Evolutionary conservation across 2,113 vertebrate species (phyloP), one percentile per base, ranked within the genome.

Genomic region (Caracal caracal): DNA sequence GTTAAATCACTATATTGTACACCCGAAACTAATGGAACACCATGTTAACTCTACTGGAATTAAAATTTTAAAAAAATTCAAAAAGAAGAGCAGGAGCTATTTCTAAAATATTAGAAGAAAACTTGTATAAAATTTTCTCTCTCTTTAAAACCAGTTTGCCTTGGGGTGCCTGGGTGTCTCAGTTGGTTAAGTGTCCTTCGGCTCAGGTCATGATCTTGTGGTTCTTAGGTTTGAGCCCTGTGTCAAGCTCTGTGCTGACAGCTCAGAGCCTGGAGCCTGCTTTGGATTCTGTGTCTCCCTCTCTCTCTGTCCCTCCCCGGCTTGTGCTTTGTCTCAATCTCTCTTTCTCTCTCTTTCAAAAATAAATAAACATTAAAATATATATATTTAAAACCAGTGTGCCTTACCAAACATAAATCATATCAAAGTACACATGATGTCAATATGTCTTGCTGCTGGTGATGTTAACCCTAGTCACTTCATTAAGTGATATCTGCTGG

Each of bases 61-160:
- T 43, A 75, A 75, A 75, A 37, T 43, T 43, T 43, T 43, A 0
- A 9, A 43, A 43, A 43, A 43, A 43, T 43, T 43, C 9, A 71
- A 88, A 92, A 63, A 63, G 35, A 92, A 90, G 16, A 73, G 65
- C 28, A 56, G 59, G 70, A 71, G 12, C 24, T 51, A 16, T 83
- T 88, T 88, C 35, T 82, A 70, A 80, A 82, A 68, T 75, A 78
- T 83, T 49, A 88, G 43, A 80, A 83, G 49, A 81, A 75, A 85
- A 51, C 16, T 49, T 94, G 56, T 59, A 53, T 47, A 49, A 26
- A 61, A 86, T 51, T 75, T 73, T 66, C 17, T 90, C 10, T 65
- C 43, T 91, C 49, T 82, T 94, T 68, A 83, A 86, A 93, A 95
- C 2, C 63, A 92, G n/a, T 73, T 90, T 94, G 71, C 66, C 75